phyloP scores from a whole-genome alignment of 2,113 vertebrate species.

The Chrysochloris asiatica region DNA sequence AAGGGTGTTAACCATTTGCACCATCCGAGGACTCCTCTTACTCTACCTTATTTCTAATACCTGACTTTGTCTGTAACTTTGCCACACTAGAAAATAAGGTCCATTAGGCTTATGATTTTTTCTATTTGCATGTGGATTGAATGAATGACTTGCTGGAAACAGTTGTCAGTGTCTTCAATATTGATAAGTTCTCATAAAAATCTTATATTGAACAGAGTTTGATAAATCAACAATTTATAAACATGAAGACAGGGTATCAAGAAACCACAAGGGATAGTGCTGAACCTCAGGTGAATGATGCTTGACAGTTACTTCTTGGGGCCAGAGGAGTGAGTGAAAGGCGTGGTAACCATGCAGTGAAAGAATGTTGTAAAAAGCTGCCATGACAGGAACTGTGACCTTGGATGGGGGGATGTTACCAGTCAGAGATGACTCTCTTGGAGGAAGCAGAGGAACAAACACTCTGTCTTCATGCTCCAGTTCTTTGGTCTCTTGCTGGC shows the following conservation, averaged over 20 bases:
- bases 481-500: neutral
- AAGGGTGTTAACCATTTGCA: neutral
- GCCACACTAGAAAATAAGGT: neutral
- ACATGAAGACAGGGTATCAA: neutral
- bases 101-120: neutral
- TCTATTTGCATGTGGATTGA: neutral
- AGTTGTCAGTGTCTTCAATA: neutral
- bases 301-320: neutral
- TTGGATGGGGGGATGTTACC: neutral
- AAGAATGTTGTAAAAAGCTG: too few relatives aligned
- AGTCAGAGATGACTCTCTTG: fast-evolving
- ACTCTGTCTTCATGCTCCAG: neutral
- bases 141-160: neutral
- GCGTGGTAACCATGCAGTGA: too few relatives aligned
- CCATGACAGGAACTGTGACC: too few relatives aligned
- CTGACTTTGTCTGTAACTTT: neutral
- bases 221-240: neutral
- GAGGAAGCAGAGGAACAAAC: neutral
- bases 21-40: neutral
- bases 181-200: too few relatives aligned
- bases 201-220: too few relatives aligned
- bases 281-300: neutral
- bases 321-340: neutral
- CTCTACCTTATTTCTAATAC: neutral
- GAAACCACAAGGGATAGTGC: neutral